Evolutionary conservation across 2,113 vertebrate species (phyloP), one percentile per base, ranked within the genome.

Genomic region (Brienomyrus brachyistius): DNA sequence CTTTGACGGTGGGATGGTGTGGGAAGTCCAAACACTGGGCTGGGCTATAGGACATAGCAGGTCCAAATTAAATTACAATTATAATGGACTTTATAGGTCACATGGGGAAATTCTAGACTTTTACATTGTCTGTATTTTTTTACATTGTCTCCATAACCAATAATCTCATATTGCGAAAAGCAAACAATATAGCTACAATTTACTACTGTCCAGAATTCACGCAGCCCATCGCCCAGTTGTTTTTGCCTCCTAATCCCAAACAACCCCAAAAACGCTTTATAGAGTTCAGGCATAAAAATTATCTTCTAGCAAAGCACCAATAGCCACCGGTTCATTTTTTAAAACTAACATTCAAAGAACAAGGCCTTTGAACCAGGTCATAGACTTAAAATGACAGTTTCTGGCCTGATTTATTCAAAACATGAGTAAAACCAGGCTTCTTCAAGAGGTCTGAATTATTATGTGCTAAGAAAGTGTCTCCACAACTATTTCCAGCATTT

Each of bases 381-480:
- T 66, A 23, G 3, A 62, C 56, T 35, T 9, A 35, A 86, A 40
- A 88, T 45, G 43, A 88, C 23, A 59, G 2, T n/a, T 74, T 2
- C 21, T n/a, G 35, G 82, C 74, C 50, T 84, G 47, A 40, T 43
- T 47, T 89, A 21, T 9, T 27, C 19, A n/a, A 89, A 56, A 23
- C 3, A 56, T 52, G 19, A 51, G 13, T 13, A 89, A 89, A 54
- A 89, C 54, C 13, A 82, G 70, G 27, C 62, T 47, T 27, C 51
- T 62, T 62, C 43, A 87, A 35, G 35, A 87, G 82, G 77, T 82
- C 82, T 86, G 85, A 86, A 52, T 52, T 21, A n/a, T 45, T 84
- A 1, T 62, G 35, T 62, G 54, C 66, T 11, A 31, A 88, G 17
- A 88, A 45, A 23, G 21, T 54, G 85, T 31, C 11, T 54, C 85